These are phyloP conservation scores for Eufriesea mexicana DNA, from an alignment of 1,140 invertebrate species.

Conservation along the genomic window DNA sequence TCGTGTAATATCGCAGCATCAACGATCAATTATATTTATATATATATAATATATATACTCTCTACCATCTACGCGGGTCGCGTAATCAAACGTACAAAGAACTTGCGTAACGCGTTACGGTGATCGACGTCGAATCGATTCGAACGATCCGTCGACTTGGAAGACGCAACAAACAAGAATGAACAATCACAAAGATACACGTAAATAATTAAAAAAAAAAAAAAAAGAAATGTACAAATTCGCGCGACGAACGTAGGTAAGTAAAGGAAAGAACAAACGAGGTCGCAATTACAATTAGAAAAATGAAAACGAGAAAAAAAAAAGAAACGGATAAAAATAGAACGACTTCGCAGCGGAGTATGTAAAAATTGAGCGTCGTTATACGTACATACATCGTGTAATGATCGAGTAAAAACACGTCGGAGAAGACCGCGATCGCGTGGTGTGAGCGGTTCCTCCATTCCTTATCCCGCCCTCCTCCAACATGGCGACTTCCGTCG, in stretches of 20 bases:
- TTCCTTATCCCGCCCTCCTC: background rate
- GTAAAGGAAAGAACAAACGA: background rate
- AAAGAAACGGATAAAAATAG: too few relatives aligned
- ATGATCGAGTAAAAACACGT: background rate
- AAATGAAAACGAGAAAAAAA: too few relatives aligned
- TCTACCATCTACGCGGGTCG: background rate
- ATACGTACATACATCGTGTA: background rate
- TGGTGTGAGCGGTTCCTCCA: slow-evolving; percentile 8
- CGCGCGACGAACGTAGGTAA: background rate
- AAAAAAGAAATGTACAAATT: slow-evolving; percentile 19
- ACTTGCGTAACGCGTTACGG: background rate
- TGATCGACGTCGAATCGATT: background rate
- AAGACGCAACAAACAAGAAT: slow-evolving; percentile 30
- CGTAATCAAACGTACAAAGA: background rate
- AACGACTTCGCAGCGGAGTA: background rate
- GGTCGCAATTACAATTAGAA: background rate
- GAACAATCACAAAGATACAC: slow-evolving; percentile 15
- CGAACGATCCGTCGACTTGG: background rate
- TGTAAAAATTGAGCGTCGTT: slow-evolving; percentile 12
- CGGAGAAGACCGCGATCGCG: background rate
- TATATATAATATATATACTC: background rate
- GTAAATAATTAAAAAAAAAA: background rate
- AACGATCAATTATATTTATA: background rate
- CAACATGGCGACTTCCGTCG: background rate
- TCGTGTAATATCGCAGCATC: background rate